These are phyloP conservation scores for Platysternon megacephalum DNA, from an alignment of 2,113 vertebrate species.

Conservation along the genomic window DNA sequence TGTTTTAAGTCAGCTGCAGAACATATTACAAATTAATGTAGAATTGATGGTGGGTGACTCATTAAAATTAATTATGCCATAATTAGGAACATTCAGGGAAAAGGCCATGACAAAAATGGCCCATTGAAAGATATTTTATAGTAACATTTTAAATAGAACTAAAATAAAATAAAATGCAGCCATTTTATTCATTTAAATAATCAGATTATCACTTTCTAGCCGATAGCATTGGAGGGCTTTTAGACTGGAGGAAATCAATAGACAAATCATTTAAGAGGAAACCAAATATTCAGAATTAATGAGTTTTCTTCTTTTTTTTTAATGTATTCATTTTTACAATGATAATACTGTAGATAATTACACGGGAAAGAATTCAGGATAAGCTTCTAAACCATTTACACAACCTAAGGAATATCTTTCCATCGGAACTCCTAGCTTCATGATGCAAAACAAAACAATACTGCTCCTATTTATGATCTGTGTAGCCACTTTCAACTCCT, in stretches of 20 bases:
- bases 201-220: conserved; percentile 31
- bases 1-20: conserved; percentile 55
- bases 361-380: background rate
- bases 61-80: conserved; percentile 76
- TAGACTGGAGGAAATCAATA: conserved; percentile 47
- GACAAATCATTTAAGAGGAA: conserved; percentile 63
- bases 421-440: background rate
- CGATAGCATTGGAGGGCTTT: conserved; percentile 18
- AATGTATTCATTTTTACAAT: background rate
- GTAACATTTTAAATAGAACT: conserved; percentile 50
- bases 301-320: conserved; percentile 19
- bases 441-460: background rate
- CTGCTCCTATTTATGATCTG: background rate
- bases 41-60: conserved; percentile 61
- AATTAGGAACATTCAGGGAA: conserved; percentile 72
- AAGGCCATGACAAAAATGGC: conserved; percentile 66
- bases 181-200: conserved; percentile 73
- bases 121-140: conserved; percentile 45
- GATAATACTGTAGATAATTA: background rate
- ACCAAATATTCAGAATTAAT: conserved; percentile 64
- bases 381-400: background rate
- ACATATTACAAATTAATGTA: conserved; percentile 57
- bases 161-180: conserved; percentile 45
- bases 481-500: background rate
- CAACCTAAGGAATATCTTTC: background rate